phyloP scores from a whole-genome alignment of 2,113 vertebrate genomes.

The Rhipidura dahli region DNA sequence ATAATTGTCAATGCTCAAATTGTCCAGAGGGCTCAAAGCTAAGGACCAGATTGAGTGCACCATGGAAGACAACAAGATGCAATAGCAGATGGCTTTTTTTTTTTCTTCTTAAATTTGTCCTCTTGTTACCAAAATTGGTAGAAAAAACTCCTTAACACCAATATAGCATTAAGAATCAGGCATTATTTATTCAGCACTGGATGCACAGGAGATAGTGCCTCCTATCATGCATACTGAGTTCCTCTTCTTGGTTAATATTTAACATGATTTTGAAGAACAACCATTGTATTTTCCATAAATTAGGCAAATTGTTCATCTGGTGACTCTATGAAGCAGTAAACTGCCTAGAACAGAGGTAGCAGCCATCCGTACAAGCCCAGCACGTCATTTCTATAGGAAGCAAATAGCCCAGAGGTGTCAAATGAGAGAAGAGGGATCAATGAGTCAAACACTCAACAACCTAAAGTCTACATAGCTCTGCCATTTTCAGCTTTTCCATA shows the following conservation, averaged over 20 bases:
- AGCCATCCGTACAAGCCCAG: background rate
- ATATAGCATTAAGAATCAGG: background rate
- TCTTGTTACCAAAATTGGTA: background rate
- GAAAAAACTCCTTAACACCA: background rate
- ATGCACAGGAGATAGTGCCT: background rate
- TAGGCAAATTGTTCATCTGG: background rate
- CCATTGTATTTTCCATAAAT: background rate
- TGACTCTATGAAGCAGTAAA: background rate
- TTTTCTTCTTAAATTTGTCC: background rate
- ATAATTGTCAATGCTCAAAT: background rate
- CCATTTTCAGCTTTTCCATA: background rate
- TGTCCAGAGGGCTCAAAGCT: background rate
- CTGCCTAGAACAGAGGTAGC: background rate
- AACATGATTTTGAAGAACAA: background rate
- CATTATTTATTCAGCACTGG: background rate
- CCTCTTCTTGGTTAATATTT: background rate
- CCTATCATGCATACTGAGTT: background rate
- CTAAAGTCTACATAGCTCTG: background rate
- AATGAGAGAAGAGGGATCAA: background rate
- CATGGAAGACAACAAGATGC: background rate
- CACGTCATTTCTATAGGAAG: background rate
- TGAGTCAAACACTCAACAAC: background rate
- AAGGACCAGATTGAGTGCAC: background rate
- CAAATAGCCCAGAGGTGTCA: background rate
- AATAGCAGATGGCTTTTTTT: background rate